Percentiles rank a stretch among this genome's conserved stretches.
These are phyloP conservation scores for Portunus trituberculatus DNA, from an alignment of 1,140 invertebrate genomes.

Conservation along the genomic window DNA sequence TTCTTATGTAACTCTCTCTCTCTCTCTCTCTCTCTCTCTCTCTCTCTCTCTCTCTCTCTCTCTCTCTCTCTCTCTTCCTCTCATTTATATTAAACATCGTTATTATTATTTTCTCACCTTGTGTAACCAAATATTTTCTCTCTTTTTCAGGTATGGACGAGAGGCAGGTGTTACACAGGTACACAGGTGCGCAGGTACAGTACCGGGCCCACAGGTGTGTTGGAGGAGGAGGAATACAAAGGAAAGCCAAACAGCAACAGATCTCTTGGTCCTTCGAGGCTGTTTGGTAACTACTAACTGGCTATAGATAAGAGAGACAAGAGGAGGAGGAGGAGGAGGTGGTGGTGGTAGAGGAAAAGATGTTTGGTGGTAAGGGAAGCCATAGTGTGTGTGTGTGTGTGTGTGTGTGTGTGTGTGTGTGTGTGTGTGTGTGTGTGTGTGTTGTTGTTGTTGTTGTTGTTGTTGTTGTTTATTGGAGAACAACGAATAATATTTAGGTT, in stretches of 20 bases:
- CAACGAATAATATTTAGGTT: too few species aligned
- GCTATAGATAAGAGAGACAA: too few species aligned
- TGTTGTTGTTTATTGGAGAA: too few species aligned
- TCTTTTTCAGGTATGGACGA: background rate
- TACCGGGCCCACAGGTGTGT: background rate
- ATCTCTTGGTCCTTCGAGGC: too few species aligned
- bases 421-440: too few species aligned
- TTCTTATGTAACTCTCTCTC: too few species aligned
- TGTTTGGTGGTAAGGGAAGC: background rate
- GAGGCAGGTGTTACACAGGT: background rate
- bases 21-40: background rate
- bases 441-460: background rate
- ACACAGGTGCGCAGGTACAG: background rate
- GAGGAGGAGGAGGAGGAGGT: too few species aligned
- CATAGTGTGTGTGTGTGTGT: background rate
- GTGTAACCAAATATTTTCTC: background rate
- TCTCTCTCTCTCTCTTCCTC: background rate
- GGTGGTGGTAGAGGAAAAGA: background rate
- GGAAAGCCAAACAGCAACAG: too few species aligned
- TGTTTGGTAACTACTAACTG: too few species aligned
- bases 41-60: conserved; percentile 16
- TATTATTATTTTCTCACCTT: background rate
- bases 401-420: too few species aligned
- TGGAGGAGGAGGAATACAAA: too few species aligned
- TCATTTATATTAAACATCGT: background rate